These are phyloP conservation scores for Leptinotarsa undecemlineata DNA, from an alignment of 1,140 invertebrate species.

Conservation along the genomic window DNA sequence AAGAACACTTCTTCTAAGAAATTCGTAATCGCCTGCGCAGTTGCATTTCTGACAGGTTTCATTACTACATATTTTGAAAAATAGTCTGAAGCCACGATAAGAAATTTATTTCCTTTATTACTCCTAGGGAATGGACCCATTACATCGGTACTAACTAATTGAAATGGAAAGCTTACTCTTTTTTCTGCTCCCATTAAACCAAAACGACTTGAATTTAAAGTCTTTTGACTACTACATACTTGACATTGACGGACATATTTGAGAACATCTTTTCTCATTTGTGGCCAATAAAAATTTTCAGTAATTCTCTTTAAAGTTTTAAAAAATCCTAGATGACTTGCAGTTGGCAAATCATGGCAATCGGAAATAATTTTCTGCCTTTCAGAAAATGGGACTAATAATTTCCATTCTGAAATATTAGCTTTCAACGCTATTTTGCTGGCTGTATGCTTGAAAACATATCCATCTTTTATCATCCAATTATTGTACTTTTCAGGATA, in stretches of 20 bases:
- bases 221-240: slow-evolving; percentile 9
- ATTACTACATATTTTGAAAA: slow-evolving; percentile 35
- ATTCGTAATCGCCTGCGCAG: slow-evolving; percentile 24
- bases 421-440: background rate
- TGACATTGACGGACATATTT: slow-evolving; percentile 19
- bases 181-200: slow-evolving; percentile 25
- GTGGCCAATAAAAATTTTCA: slow-evolving; percentile 33
- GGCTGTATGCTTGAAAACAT: slow-evolving; percentile 21
- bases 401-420: slow-evolving; percentile 19
- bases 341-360: slow-evolving; percentile 21
- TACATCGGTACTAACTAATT: slow-evolving; percentile 13
- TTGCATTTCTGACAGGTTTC: slow-evolving; percentile 30
- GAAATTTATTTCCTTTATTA: slow-evolving; percentile 30
- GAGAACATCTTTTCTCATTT: slow-evolving; percentile 18
- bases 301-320: slow-evolving; percentile 27
- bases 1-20: slow-evolving; percentile 39
- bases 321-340: slow-evolving; percentile 22
- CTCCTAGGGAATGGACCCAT: slow-evolving; percentile 37
- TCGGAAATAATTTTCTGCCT: slow-evolving; percentile 5
- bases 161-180: slow-evolving; percentile 17
- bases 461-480: slow-evolving; percentile 21
- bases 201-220: background rate
- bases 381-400: slow-evolving; percentile 12
- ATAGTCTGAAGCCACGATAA: slow-evolving; percentile 30
- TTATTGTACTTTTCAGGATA: slow-evolving; percentile 19